phyloP scores from a whole-genome alignment of 2,888 invertebrate genomes.

The Cantharis rustica region DNA sequence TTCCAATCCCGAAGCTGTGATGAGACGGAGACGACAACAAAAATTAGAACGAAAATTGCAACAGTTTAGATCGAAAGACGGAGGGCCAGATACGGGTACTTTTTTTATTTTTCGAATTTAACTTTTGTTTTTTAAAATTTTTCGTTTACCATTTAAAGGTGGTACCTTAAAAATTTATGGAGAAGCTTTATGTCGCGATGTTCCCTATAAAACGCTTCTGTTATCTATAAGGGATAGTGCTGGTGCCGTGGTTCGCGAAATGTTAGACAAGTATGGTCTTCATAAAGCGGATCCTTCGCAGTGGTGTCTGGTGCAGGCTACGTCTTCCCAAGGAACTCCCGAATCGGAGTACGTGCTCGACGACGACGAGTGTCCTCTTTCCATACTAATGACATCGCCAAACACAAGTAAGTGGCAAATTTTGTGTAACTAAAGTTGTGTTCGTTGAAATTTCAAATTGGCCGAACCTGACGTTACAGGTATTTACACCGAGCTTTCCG shows the following conservation, averaged over 20 bases:
- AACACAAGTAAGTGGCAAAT: conserved; percentile 77
- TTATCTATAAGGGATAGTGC: conserved; percentile 93
- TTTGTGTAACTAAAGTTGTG: background rate
- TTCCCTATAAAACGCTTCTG: conserved; percentile 97
- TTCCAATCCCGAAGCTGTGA: conserved; percentile 99
- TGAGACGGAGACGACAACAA: conserved; percentile 94
- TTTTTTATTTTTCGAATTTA: background rate
- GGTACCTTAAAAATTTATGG: conserved; percentile 95
- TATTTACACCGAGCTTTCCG: background rate
- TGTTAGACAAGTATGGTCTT: conserved; percentile 95
- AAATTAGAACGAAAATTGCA: conserved; percentile 95
- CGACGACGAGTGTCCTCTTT: conserved; percentile 96
- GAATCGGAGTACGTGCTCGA: conserved; percentile 91
- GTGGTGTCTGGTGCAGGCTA: conserved; percentile 95
- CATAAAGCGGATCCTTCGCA: conserved; percentile 87
- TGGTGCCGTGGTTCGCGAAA: conserved; percentile 90
- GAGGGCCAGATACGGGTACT: conserved; percentile 86
- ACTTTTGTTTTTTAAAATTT: background rate
- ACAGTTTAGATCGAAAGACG: conserved; percentile 93
- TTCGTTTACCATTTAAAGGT: conserved; percentile 57
- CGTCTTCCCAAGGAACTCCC: conserved; percentile 59
- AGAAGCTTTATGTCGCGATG: conserved; percentile 92
- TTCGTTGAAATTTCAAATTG: background rate
- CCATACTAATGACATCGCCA: conserved; percentile 89
- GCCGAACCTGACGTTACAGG: background rate